phyloP scores from a whole-genome alignment of 1,140 invertebrate species.

The Leptinotarsa lineolata region DNA sequence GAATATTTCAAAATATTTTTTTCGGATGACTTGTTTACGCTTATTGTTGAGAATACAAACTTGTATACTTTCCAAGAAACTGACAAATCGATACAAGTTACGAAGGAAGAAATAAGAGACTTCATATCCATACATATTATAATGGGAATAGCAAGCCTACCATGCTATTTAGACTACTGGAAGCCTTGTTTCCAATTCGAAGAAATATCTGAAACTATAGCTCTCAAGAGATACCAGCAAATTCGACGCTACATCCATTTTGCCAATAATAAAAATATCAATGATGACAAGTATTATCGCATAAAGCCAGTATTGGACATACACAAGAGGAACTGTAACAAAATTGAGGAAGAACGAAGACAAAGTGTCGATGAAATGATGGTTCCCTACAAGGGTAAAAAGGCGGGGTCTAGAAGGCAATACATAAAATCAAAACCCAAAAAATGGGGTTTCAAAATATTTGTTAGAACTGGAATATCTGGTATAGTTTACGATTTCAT shows the following conservation, averaged over 20 bases:
- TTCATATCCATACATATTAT: constrained; percentile 3
- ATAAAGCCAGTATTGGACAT: constrained; percentile 5
- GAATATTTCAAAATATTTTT: not conserved
- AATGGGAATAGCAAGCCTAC: constrained; percentile 1
- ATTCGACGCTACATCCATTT: constrained; percentile 3
- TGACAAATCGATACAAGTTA: not conserved
- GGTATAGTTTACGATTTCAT: constrained; percentile 19
- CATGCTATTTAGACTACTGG: not conserved
- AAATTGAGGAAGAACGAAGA: not conserved
- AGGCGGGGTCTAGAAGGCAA: constrained; percentile 1
- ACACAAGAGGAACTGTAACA: not conserved
- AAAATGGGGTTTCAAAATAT: constrained; percentile 28
- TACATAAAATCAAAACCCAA: constrained; percentile 22
- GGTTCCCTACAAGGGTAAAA: constrained; percentile 5
- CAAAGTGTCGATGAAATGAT: constrained; percentile 8
- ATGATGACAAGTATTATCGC: constrained; percentile 6
- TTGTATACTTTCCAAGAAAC: not conserved
- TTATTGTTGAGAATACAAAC: constrained; percentile 4
- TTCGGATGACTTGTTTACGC: not conserved
- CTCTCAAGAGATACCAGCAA: constrained; percentile 2
- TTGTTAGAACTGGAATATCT: constrained; percentile 23
- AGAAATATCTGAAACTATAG: not conserved
- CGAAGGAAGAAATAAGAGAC: constrained; percentile 2
- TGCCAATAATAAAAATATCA: constrained; percentile 6
- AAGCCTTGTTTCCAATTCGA: not conserved